Conservation (phyloP, 2,113 vertebrate species). For the Thalassoma bifasciatum region DNA sequence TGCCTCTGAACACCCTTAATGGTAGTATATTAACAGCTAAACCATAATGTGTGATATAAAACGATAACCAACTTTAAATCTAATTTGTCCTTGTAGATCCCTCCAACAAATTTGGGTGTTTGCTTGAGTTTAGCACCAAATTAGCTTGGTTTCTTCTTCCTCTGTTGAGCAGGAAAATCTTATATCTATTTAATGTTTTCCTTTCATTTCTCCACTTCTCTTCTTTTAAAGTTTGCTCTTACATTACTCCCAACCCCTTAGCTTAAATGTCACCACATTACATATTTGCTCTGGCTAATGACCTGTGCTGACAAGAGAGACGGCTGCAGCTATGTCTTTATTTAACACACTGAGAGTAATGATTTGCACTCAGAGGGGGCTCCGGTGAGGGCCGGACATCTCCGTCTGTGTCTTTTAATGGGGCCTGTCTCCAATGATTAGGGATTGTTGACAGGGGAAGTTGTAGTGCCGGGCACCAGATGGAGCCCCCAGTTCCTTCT, state of each 20-base stretch:
- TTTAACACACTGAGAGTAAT: constrained; percentile 69
- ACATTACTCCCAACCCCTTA: constrained; percentile 16
- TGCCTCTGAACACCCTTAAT: no score
- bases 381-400: constrained; percentile 67
- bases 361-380: constrained; percentile 68
- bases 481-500: constrained; percentile 46
- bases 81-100: constrained; percentile 18
- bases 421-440: constrained; percentile 75
- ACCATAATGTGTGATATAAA: constrained; percentile 7
- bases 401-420: constrained; percentile 72
- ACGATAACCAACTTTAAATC: constrained; percentile 5
- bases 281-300: constrained; percentile 67
- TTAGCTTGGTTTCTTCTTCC: constrained; percentile 17
- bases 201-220: constrained; percentile 15
- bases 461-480: constrained; percentile 66
- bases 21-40: constrained; percentile 1
- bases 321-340: constrained; percentile 48
- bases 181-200: constrained; percentile 7
- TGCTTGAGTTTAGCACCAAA: constrained; percentile 40
- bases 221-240: constrained; percentile 43
- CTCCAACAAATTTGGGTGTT: constrained; percentile 1
- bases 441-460: constrained; percentile 72
- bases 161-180: constrained; percentile 29
- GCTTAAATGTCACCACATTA: constrained; percentile 60
- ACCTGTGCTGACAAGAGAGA: constrained; percentile 56